Base-by-base conservation (phyloP, 1,140 invertebrate genomes). In the Archegozetes longisetosus region DNA sequence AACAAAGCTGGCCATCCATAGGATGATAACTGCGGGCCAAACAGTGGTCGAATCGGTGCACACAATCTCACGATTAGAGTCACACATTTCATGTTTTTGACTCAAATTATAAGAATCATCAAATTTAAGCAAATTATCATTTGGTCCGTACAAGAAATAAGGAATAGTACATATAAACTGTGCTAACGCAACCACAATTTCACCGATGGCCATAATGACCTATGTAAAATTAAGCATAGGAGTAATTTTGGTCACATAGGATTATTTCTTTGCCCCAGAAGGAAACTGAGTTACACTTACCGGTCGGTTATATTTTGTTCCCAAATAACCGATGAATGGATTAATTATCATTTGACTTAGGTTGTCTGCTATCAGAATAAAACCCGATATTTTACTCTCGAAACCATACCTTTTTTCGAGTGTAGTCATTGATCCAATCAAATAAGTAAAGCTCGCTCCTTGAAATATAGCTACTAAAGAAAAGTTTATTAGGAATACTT, bases 381-480 rank as follows among this genome's bases (percentile, higher is more conserved):
- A 68, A 82, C 82, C 82, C 55, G 82, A 83, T 28, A 81, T 82
- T 69, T 80, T 79, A 9, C 82, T 84, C 0, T 83, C 81, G 66
- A 86, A 85, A 66, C 83, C 84, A 68, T 84, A 88, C 62, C 84
- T 75, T 66, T 86, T 86, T 68, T 88, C 84, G 26, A 87, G 74
- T 0, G 84, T 88, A 29, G 84, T 84, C 49, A 86, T 55, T 4
- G 55, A 52, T 20, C 64, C 32, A 26, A 82, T 82, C 61, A 83
- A 83, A 67, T 87, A 87, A 1, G 83, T 78, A 66, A 81, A 85
- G 60, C 81, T 79, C 61, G 84, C 83, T 20, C 80, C 80, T 64
- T 84, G 83, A 52, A 84, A 76, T 62, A 83, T 80, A 9, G 82
- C 84, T 1, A 85, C 72, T 3, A 84, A 69, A 48, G 83, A 84